A percentile compares a stretch with the other conserved stretches of the same genome.
Conservation (phyloP, 2,888 invertebrate species). For the Agrotis segetum region DNA sequence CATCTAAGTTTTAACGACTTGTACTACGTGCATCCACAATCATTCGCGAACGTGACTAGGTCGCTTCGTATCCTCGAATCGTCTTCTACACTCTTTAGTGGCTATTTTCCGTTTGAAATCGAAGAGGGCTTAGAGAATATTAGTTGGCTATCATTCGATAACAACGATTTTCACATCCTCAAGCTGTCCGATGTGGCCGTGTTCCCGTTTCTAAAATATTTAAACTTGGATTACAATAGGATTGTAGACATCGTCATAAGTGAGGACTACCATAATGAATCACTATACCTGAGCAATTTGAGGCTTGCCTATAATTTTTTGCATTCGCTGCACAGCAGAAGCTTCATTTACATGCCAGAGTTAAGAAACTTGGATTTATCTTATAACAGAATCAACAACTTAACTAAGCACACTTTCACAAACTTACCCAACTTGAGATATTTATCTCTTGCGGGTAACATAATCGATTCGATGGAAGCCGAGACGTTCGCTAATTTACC, state of each 20-base stretch:
- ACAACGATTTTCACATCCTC: conserved; percentile 95
- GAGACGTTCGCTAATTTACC: conserved; percentile 95
- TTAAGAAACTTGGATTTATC: conserved; percentile 95
- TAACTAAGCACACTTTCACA: conserved; percentile 94
- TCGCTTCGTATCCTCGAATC: conserved; percentile 96
- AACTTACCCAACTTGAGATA: conserved; percentile 95
- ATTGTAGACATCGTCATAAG: conserved; percentile 93
- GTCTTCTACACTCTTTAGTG: conserved; percentile 96
- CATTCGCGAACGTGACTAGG: conserved; percentile 94
- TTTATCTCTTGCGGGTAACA: conserved; percentile 96
- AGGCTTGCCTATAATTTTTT: conserved; percentile 96
- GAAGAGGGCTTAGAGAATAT: conserved; percentile 94
- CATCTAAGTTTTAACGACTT: conserved; percentile 98
- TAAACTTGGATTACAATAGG: conserved; percentile 96
- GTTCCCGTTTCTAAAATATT: conserved; percentile 93
- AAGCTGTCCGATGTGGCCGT: conserved; percentile 93
- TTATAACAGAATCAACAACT: conserved; percentile 94
- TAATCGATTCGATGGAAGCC: conserved; percentile 93
- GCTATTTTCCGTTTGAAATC: conserved; percentile 94
- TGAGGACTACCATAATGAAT: conserved; percentile 93
- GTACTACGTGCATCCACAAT: conserved; percentile 94
- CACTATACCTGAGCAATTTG: conserved; percentile 94
- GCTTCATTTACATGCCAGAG: conserved; percentile 94
- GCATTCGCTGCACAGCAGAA: conserved; percentile 92
- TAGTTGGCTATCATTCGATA: conserved; percentile 96